phyloP scores from a whole-genome alignment of 30 jellyfish, hydroid and myxozoan genomes.

The Hydra vulgaris region DNA sequence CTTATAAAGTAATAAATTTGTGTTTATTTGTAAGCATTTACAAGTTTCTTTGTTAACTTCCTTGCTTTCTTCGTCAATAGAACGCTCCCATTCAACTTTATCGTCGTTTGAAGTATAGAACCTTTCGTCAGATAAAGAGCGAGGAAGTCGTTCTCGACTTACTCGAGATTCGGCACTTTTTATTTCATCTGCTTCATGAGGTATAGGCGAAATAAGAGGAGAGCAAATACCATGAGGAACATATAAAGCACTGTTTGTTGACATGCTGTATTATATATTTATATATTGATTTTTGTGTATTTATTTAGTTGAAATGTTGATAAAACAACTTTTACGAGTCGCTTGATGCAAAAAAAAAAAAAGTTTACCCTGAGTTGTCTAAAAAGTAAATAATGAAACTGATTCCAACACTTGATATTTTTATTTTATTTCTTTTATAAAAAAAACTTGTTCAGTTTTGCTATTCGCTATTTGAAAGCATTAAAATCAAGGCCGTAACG shows the following conservation, averaged over 20 bases:
- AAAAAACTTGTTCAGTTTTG: background rate
- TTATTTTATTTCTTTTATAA: background rate
- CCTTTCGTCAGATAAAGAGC: slow-evolving; percentile 4
- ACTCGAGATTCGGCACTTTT: background rate
- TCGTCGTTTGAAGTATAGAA: slow-evolving; percentile 5
- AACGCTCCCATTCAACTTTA: background rate
- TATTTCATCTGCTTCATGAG: slow-evolving; percentile 1
- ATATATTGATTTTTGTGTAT: too few species aligned
- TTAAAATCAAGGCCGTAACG: background rate
- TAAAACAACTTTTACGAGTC: too few species aligned
- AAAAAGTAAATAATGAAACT: too few species aligned
- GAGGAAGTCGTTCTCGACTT: slow-evolving; percentile 11
- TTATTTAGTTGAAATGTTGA: too few species aligned
- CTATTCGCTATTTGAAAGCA: background rate
- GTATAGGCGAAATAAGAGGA: background rate
- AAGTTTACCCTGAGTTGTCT: too few species aligned
- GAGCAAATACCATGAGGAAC: slow-evolving; percentile 11
- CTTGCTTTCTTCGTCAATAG: background rate
- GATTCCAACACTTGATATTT: too few species aligned
- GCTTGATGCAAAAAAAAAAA: too few species aligned
- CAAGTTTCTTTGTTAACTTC: slow-evolving; percentile 3
- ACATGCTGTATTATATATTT: too few species aligned
- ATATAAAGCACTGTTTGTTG: background rate
- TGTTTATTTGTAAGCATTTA: slow-evolving; percentile 8
- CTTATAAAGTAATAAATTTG: slow-evolving; percentile 47